phyloP scores from a whole-genome alignment of 1,140 invertebrate genomes.

The Platorchestia sp. region DNA sequence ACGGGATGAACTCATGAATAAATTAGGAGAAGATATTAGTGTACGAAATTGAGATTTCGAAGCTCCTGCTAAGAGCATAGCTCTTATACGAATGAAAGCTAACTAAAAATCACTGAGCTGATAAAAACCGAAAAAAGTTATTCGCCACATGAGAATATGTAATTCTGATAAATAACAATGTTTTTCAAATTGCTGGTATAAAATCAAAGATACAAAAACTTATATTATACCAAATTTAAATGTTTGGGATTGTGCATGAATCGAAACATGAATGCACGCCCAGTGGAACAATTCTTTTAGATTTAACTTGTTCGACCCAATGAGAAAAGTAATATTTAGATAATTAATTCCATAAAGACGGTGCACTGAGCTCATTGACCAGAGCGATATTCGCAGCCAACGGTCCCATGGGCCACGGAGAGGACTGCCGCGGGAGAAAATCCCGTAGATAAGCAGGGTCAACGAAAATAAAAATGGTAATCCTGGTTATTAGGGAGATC shows the following conservation, averaged over 20 bases:
- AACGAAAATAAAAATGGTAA: constrained; percentile 31
- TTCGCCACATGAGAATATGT: background rate
- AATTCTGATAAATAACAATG: background rate
- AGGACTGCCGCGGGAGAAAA: background rate
- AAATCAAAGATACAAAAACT: background rate
- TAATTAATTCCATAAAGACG: background rate
- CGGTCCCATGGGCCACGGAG: background rate
- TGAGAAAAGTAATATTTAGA: background rate
- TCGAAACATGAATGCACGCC: background rate
- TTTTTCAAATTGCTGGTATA: background rate
- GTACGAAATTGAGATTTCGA: background rate
- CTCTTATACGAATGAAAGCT: background rate
- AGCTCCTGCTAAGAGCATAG: background rate
- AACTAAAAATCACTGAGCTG: background rate
- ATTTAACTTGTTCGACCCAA: background rate
- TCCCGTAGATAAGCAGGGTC: background rate
- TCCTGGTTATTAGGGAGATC: background rate
- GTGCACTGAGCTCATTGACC: background rate
- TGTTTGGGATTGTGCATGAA: background rate
- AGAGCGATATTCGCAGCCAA: background rate
- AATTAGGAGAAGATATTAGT: background rate
- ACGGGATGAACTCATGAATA: constrained; percentile 41
- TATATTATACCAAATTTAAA: background rate
- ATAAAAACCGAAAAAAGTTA: background rate
- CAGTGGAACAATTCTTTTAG: background rate